phyloP scores from a whole-genome alignment of 2,113 vertebrate genomes.

The Salvelinus fontinalis region DNA sequence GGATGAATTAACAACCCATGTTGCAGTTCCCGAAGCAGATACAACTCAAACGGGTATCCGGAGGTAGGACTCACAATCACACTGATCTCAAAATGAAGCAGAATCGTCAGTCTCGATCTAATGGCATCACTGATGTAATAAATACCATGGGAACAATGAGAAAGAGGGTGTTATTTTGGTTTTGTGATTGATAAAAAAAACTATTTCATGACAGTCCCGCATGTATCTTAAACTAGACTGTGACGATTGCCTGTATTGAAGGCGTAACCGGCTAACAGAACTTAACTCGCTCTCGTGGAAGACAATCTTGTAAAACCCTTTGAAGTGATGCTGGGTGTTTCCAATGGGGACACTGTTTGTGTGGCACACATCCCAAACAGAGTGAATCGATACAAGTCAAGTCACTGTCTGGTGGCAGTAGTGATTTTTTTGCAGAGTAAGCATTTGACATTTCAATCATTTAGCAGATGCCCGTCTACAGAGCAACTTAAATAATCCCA shows the following conservation, averaged over 20 bases:
- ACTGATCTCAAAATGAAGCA: background rate
- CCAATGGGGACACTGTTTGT: background rate
- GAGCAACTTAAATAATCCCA: no score
- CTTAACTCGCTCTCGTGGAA: no score
- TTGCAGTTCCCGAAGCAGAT: background rate
- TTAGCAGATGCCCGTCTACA: no score
- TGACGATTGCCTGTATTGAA: no score
- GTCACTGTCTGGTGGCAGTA: no score
- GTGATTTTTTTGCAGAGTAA: no score
- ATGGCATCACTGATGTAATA: background rate
- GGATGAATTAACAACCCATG: slow-evolving; percentile 1
- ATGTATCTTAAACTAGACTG: no score
- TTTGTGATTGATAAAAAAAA: background rate
- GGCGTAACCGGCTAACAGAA: no score
- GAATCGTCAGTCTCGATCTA: background rate
- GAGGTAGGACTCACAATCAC: background rate
- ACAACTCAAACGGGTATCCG: background rate
- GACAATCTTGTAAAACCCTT: background rate
- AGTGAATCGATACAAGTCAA: no score
- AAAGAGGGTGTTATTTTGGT: background rate
- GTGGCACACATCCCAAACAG: background rate
- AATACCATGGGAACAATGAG: background rate
- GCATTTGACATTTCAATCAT: no score
- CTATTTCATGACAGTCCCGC: no score
- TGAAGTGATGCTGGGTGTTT: background rate